These are phyloP conservation scores for Piprites chloris DNA, from an alignment of 2,113 vertebrate species.

Conservation along the genomic window DNA sequence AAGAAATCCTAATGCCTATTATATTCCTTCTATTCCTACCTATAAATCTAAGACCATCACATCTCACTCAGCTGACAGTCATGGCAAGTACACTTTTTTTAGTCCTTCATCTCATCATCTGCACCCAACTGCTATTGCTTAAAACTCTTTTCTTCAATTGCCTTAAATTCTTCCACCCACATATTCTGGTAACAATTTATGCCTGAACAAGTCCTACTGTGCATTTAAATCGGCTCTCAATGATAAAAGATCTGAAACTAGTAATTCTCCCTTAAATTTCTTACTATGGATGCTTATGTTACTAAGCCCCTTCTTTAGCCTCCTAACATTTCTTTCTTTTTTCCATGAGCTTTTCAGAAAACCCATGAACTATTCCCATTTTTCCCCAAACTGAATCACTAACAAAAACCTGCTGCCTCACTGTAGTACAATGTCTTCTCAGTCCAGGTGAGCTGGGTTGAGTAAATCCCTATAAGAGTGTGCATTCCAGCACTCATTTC, in stretches of 20 bases:
- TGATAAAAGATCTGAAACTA: not conserved
- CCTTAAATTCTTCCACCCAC: not conserved
- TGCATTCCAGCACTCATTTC: not conserved
- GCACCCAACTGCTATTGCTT: not conserved
- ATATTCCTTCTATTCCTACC: not conserved
- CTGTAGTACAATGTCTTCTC: rapidly evolving
- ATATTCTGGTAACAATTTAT: not conserved
- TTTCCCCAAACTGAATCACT: not conserved
- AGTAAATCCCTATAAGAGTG: not conserved
- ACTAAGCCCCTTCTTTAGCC: not conserved
- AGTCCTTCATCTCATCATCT: not conserved
- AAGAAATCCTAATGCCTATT: not conserved
- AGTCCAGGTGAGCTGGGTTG: not conserved
- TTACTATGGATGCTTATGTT: not conserved
- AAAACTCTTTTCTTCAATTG: not conserved
- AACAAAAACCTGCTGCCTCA: not conserved
- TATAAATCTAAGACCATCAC: not conserved
- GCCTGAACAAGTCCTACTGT: not conserved
- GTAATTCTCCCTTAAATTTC: not conserved
- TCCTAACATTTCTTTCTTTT: not conserved
- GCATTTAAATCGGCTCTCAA: not conserved
- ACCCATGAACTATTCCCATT: not conserved
- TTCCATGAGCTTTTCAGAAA: not conserved
- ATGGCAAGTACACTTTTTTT: not conserved
- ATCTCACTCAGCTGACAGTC: not conserved